These are phyloP conservation scores for Heterocephalus glaber DNA, from an alignment of 2,113 vertebrate genomes.

Conservation along the genomic window DNA sequence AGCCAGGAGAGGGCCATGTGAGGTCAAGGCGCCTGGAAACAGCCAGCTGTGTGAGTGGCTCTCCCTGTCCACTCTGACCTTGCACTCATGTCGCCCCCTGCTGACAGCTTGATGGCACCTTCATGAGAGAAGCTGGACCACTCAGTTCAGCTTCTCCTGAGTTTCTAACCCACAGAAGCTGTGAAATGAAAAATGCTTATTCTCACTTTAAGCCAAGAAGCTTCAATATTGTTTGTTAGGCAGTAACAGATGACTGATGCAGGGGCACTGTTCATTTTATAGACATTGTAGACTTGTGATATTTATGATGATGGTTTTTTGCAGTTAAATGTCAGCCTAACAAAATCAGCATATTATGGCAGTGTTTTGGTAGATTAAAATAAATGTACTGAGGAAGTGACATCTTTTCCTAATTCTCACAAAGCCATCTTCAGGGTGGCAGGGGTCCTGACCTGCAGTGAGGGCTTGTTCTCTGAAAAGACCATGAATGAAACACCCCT, in stretches of 20 bases:
- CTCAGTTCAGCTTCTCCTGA: neutral
- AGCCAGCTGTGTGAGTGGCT: neutral
- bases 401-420: neutral
- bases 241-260: neutral
- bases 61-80: neutral
- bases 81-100: neutral
- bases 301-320: neutral
- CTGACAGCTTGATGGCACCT: neutral
- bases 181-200: neutral
- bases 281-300: neutral
- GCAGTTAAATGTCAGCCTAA: neutral
- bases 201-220: neutral
- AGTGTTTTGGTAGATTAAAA: neutral
- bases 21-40: neutral
- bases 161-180: neutral
- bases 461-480: neutral
- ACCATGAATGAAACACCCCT: neutral
- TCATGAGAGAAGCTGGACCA: neutral
- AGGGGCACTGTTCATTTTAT: neutral
- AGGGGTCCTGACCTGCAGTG: neutral
- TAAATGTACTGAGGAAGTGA: neutral
- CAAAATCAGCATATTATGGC: neutral
- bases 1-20: rapidly evolving
- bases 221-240: neutral
- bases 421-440: neutral